Evolutionary conservation across 2,888 invertebrate genomes (phyloP).

Genomic region (Pristionchus japonicus): DNA sequence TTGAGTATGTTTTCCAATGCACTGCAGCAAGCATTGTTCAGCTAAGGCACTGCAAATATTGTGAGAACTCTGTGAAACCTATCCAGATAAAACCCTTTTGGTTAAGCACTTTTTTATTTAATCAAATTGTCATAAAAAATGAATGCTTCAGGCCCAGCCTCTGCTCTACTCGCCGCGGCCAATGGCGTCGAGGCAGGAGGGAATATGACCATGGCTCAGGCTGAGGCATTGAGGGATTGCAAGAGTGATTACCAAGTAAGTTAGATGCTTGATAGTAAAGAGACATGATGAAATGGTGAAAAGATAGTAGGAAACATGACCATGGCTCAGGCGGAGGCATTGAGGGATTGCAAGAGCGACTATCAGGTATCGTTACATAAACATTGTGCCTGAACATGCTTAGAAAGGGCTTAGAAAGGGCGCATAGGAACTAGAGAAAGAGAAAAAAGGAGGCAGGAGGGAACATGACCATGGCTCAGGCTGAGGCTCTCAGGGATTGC

Average conservation of each 20-base stretch:
- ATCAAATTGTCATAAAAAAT: too few species aligned
- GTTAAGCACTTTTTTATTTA: too few species aligned
- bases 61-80: too few species aligned
- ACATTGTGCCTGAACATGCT: too few species aligned
- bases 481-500: constrained; percentile 37
- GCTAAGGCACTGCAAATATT: too few species aligned
- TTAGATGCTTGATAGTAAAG: too few species aligned
- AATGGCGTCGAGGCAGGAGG: background rate
- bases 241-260: constrained; percentile 33
- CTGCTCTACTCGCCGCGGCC: background rate
- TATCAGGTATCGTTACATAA: too few species aligned
- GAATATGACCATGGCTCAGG: constrained; percentile 6
- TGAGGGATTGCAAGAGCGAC: constrained; percentile 25
- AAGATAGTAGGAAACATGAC: background rate
- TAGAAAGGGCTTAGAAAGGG: too few species aligned
- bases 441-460: background rate
- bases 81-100: too few species aligned
- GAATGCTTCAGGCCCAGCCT: background rate
- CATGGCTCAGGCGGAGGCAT: constrained; percentile 19
- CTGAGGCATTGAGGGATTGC: constrained; percentile 37
- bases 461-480: constrained; percentile 9
- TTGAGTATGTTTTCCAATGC: too few species aligned
- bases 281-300: background rate
- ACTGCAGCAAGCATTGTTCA: too few species aligned
- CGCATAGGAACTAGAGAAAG: too few species aligned